Evolutionary conservation across 2,888 invertebrate species (phyloP), one percentile per base, ranked within the genome.

Genomic region (Drosophila glabriapex): DNA sequence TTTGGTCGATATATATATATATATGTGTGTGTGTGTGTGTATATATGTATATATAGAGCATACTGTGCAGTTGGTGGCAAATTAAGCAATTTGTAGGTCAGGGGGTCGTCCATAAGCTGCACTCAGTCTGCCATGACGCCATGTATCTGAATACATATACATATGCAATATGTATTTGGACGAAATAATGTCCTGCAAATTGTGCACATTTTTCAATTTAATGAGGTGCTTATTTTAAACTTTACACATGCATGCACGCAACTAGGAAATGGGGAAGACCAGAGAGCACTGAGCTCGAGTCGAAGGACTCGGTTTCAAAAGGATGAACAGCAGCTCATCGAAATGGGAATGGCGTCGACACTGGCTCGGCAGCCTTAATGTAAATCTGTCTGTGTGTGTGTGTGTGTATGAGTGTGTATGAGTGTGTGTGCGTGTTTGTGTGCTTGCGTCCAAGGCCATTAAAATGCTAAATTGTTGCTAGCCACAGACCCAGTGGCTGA

Each of bases 211-310:
- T 91, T 90, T 91, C 91, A 91, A 89, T 91, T 91, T 91, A 91
- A 91, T 91, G 91, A 91, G 91, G 82, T 90, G 89, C 90, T 91
- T 89, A 86, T 91, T 91, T 84, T 80, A 82, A 87, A 91, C 84
- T 89, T 91, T 39, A 80, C 86, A 91, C 91, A 80, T 83, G 80
- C 78, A 78, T 80, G 83, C 73, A 49, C 31, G 12, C 61, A 64
- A 39, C 22, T 54, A 72, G 68, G 52, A 49, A 72, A 63, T 52
- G 46, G 41, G 69, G 58, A 19, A 50, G 41, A 69, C 25, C 35
- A 29, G 37, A 50, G 49, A 25, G 35, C n/a, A 55, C 33, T 53
- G 31, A 37, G 49, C 22, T 6, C n/a, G 50, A 52, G 55, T 16
- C 53, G n/a, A 28, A 52, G 52, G 53, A 55, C 46, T 43, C 49